phyloP scores from a whole-genome alignment of 2,888 invertebrate genomes.

The Nymphalis polychloros region DNA sequence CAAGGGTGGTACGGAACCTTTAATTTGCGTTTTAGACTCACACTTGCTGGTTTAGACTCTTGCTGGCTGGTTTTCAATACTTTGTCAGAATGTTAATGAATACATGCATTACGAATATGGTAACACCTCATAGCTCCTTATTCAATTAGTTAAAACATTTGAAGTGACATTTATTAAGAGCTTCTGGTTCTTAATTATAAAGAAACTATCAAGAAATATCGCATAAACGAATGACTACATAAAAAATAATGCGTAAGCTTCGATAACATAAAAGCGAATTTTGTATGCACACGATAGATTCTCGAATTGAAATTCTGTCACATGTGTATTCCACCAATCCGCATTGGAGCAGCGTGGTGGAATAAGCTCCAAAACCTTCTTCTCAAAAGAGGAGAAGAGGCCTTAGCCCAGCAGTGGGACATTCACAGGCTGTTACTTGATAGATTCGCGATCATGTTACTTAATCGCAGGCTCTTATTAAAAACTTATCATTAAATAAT shows the following conservation, averaged over 20 bases:
- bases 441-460: background rate
- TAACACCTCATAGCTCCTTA: constrained; percentile 7
- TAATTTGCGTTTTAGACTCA: no score
- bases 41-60: no score
- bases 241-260: background rate
- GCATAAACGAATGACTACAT: background rate
- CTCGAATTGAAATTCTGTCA: no score
- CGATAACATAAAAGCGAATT: background rate
- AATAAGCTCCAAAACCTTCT: no score
- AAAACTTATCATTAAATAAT: constrained; percentile 17
- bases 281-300: background rate
- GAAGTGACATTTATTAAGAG: constrained; percentile 4
- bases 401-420: no score
- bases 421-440: no score
- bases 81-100: constrained; percentile 16
- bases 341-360: no score
- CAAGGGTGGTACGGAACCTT: no score
- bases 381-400: no score
- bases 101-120: constrained; percentile 13
- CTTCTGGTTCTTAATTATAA: constrained; percentile 6
- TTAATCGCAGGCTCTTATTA: constrained; percentile 3
- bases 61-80: constrained; percentile 7
- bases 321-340: no score
- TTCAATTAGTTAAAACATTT: constrained; percentile 8
- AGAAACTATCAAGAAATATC: background rate